Percentiles rank a stretch among this genome's conserved stretches.
Evolutionary conservation across 2,113 vertebrate species (phyloP).

Genomic region (Tragulus kanchil): DNA sequence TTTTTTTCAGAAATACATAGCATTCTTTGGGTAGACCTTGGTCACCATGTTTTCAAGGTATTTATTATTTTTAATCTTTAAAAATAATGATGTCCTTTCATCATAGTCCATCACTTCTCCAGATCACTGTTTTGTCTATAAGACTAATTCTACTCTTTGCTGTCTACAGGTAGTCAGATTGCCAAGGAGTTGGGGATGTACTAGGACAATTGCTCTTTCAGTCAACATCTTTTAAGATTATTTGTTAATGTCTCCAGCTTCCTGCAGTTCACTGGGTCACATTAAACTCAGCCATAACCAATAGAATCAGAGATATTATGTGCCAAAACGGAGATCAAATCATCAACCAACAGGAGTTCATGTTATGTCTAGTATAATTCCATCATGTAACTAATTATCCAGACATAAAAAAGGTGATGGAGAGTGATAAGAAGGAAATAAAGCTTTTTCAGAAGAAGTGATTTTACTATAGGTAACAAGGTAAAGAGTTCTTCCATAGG

Average conservation of each 20-base stretch:
- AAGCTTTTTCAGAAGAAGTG: background rate
- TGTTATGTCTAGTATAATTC: too few relatives aligned
- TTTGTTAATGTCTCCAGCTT: background rate
- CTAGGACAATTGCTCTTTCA: background rate
- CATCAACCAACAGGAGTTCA: background rate
- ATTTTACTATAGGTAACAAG: background rate
- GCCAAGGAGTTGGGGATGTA: background rate
- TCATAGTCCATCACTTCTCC: background rate
- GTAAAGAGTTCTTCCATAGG: background rate
- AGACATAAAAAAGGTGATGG: too few relatives aligned
- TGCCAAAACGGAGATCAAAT: background rate
- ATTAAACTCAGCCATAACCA: background rate
- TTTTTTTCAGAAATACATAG: background rate
- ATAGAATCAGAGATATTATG: background rate
- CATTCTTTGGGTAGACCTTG: background rate
- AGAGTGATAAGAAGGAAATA: background rate
- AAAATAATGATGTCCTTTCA: background rate
- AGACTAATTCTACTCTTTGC: too few relatives aligned
- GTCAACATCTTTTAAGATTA: background rate
- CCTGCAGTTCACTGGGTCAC: too few relatives aligned
- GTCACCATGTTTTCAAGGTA: background rate
- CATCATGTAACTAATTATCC: too few relatives aligned
- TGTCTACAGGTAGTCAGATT: background rate
- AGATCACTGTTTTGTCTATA: background rate
- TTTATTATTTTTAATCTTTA: background rate